Percentiles rank a stretch among this genome's conserved stretches.
phyloP scores from a whole-genome alignment of 1,140 invertebrate genomes.

The Scaptodrosophila lebanonensis region DNA sequence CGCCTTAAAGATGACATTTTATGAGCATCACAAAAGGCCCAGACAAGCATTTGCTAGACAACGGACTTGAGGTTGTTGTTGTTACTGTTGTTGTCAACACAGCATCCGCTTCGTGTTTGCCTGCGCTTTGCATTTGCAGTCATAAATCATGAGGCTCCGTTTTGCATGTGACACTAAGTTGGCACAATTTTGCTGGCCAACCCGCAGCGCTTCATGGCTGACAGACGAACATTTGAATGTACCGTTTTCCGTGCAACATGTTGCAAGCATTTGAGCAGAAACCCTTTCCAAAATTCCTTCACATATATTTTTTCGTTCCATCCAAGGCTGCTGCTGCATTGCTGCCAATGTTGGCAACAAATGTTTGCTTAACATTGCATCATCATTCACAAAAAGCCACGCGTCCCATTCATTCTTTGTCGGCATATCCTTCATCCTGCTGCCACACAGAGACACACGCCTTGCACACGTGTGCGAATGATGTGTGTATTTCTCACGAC shows the following conservation, averaged over 20 bases:
- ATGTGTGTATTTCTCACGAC: neutral
- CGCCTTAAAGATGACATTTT: constrained; percentile 43
- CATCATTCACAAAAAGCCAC: constrained; percentile 22
- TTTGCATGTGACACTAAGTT: constrained; percentile 60
- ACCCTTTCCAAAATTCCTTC: too few species aligned
- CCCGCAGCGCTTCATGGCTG: constrained; percentile 28
- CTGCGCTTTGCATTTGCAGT: constrained; percentile 33
- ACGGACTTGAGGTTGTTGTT: constrained; percentile 26
- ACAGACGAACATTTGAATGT: too few species aligned
- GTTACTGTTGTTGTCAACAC: constrained; percentile 5
- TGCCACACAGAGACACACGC: constrained; percentile 37
- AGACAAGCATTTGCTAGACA: neutral
- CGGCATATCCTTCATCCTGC: constrained; percentile 14
- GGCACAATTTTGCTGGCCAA: constrained; percentile 41
- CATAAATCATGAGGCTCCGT: constrained; percentile 53
- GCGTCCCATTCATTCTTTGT: constrained; percentile 6
- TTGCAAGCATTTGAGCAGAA: too few species aligned
- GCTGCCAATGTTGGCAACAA: constrained; percentile 5
- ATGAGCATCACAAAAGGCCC: constrained; percentile 62
- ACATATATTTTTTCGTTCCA: too few species aligned
- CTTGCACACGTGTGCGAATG: constrained; percentile 30
- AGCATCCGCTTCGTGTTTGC: too few species aligned
- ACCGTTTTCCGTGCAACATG: too few species aligned
- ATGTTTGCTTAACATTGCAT: constrained; percentile 8
- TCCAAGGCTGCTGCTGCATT: constrained; percentile 21